Percentiles rank a stretch among this genome's conserved stretches.
Evolutionary conservation across 2,888 invertebrate genomes (phyloP).

Genomic region (Drosophila aldrichi): DNA sequence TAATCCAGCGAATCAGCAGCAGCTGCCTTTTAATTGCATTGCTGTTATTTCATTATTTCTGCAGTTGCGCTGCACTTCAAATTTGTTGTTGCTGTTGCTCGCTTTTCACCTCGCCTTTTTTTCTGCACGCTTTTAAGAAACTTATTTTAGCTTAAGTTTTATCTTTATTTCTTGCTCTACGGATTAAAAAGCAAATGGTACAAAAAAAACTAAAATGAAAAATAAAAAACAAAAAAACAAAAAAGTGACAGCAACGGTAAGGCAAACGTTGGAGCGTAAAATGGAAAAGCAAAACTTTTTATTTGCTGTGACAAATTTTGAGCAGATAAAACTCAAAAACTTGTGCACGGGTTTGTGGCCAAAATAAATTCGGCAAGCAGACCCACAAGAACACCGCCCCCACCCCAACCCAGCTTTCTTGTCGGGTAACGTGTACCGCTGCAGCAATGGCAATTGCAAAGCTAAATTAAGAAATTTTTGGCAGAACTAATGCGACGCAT

Average conservation of each 20-base stretch:
- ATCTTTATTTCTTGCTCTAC: conserved; percentile 69
- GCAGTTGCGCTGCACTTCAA: conserved; percentile 64
- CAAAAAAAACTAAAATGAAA: conserved; percentile 6
- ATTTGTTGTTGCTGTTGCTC: conserved; percentile 35
- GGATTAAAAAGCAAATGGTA: conserved; percentile 65
- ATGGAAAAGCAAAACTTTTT: conserved; percentile 72
- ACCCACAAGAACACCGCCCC: conserved; percentile 8
- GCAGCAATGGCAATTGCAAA: conserved; percentile 45
- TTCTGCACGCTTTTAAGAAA: conserved; percentile 58
- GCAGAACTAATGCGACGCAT: conserved; percentile 74
- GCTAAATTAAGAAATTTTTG: conserved; percentile 71
- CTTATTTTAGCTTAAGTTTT: conserved; percentile 75
- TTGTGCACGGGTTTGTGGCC: conserved; percentile 58
- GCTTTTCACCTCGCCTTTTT: conserved; percentile 17
- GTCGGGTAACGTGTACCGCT: conserved; percentile 33
- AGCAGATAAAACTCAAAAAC: conserved; percentile 72
- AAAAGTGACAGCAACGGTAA: conserved; percentile 16
- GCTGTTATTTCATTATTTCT: conserved; percentile 72
- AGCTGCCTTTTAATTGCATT: conserved; percentile 79
- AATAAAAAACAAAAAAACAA: not conserved
- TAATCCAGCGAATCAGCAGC: conserved; percentile 69
- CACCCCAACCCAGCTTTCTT: conserved; percentile 8
- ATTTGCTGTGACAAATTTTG: conserved; percentile 79
- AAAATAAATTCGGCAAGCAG: conserved; percentile 64
- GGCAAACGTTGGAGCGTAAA: conserved; percentile 35